Evolutionary conservation across 2,797 vertebrate genomes (phyloP), one percentile per base, ranked within the genome.

Genomic region (Pagetopsis macropterus): DNA sequence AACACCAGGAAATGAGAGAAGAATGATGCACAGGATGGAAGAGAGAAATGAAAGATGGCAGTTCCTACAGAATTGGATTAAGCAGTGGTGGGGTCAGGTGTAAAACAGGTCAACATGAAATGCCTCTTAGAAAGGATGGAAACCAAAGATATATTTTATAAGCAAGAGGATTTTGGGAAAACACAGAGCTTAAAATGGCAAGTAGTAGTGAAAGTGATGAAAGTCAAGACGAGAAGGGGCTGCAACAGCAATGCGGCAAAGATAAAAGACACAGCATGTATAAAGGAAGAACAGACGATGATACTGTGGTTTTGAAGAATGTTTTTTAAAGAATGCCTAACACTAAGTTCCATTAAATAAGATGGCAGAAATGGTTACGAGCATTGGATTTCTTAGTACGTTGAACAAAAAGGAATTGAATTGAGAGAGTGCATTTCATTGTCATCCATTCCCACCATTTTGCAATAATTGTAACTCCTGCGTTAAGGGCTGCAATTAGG

Each of bases 1-100:
- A 97, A 94, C 88, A 95, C 96, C 82, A 95, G 93, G 82, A 95
- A 95, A 84, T 95, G 87, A 95, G 65, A 54, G 23, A 21, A 27
- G 23, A 69, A 33, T 48, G 40, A 72, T 40, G 76, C 48, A 40
- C 13, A 65, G 68, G 51, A 74, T 73, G 48, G 5, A 45, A 50
- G 79, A 75, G 0, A 37, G 67, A 58, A 80, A 67, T 73, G 49
- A 67, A 74, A 66, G 69, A 78, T 75, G 75, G 78, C 71, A 68
- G 78, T 78, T 85, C 76, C 73, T 65, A 55, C 55, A 83, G 60
- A 88, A 82, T 84, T 86, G 49, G 78, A 88, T 84, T 72, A 79
- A 77, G 79, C 83, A 78, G 68, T 83, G 81, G 88, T 88, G 75
- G 84, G 72, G 66, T 62, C 82, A 84, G 65, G 68, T 65, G 76